Evolutionary conservation across 2,797 vertebrate genomes (phyloP), one percentile per base, ranked within the genome.

Genomic region (Sebastes cheni): DNA sequence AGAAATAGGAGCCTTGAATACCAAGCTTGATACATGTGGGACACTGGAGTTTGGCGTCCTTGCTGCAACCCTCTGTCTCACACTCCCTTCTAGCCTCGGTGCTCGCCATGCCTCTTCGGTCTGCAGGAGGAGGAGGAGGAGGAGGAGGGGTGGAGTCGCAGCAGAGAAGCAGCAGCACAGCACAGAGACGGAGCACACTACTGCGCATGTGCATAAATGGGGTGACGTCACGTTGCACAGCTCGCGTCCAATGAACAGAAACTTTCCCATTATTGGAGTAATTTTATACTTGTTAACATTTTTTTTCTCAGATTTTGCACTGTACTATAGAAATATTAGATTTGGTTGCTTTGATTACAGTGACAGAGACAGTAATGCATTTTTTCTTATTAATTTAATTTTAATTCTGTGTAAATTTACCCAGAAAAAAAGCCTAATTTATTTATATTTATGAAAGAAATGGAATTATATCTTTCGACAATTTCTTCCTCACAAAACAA

Each of bases 1-100:
- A 99, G 96, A 99, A 99, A 92, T 98, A 99, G 30, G 98, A 99
- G 86, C 98, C 97, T 83, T 98, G 97, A 81, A 99, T 98, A 25
- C 97, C 98, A 81, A 99, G 97, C 94, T 99, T 99, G 95, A 99
- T 96, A 92, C 98, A 99, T 87, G 98, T 98, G 36, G 98, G 98
- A 84, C 98, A 99, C 93, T 99, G 98, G 69, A 99, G 97, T 93
- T 99, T 99, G 88, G 98, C 98, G 94, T 98, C 97, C 89, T 96
- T 96, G 76, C 92, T 94, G 94, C 98, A 99, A 77, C 96, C 97
- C 23, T 96, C 96, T 30, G 98, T 99, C 93, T 99, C 98, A 87
- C 98, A 99, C 89, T 98, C 97, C 69, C 97, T 96, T 77, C 97
- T 95, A 72, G 94, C 91, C 91, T 97, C 97, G 93, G 96, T 96